Evolutionary conservation across 2,888 invertebrate species (phyloP).

Genomic region (Rhopalosiphum nymphaeae): DNA sequence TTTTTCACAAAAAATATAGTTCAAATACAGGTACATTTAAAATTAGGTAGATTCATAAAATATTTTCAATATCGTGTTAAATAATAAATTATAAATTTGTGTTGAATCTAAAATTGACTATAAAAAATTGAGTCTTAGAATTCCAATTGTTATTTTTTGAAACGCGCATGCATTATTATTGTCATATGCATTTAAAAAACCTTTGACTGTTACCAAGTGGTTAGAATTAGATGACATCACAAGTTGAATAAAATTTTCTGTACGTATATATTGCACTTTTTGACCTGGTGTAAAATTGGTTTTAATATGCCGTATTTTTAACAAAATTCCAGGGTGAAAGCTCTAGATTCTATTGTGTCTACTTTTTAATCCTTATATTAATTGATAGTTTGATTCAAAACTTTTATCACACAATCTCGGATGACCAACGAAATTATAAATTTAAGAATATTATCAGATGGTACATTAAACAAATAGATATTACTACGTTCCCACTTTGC

Average conservation of each 20-base stretch:
- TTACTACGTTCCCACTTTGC: too few species aligned
- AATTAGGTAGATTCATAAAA: not conserved
- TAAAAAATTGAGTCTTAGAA: not conserved
- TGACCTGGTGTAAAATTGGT: not conserved
- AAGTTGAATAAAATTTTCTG: too few species aligned
- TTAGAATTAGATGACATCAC: not conserved
- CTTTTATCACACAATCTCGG: too few species aligned
- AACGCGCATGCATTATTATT: not conserved
- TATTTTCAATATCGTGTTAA: not conserved
- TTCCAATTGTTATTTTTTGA: not conserved
- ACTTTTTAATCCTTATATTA: not conserved
- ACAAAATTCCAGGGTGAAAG: too few species aligned
- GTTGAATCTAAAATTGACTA: not conserved
- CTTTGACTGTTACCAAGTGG: not conserved
- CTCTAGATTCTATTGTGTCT: too few species aligned
- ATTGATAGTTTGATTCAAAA: too few species aligned
- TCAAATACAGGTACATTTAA: not conserved
- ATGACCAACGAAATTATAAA: too few species aligned
- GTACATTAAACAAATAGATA: too few species aligned
- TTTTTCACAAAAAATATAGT: not conserved
- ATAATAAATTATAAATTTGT: not conserved
- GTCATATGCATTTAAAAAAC: too few species aligned
- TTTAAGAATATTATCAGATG: too few species aligned
- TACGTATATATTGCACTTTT: not conserved
- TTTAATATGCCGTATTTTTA: not conserved